phyloP scores from a whole-genome alignment of 35 echinoderm and acorn worm species.

The Eucidaris tribuloides region DNA sequence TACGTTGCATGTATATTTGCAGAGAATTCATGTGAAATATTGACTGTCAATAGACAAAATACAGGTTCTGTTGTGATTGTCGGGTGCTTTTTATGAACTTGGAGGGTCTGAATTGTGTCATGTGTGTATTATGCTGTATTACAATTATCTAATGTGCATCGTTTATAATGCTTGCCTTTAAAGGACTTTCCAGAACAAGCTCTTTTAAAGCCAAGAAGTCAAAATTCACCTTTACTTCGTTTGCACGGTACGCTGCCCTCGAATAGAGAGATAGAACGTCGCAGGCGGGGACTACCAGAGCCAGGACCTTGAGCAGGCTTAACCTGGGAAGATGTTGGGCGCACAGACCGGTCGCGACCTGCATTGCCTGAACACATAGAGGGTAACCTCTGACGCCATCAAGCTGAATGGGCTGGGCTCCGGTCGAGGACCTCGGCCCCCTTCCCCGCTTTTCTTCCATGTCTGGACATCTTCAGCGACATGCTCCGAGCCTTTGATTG shows the following conservation, averaged over 20 bases:
- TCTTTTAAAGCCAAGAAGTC: slow-evolving; percentile 82
- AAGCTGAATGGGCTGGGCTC: slow-evolving; percentile 65
- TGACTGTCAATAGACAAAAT: no score
- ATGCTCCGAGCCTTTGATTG: slow-evolving; percentile 99
- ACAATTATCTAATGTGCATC: no score
- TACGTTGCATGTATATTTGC: no score
- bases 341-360: slow-evolving; percentile 68
- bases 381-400: slow-evolving; percentile 68
- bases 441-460: slow-evolving; percentile 86
- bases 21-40: no score
- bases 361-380: slow-evolving; percentile 91
- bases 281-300: slow-evolving; percentile 81
- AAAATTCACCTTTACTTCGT: slow-evolving; percentile 96
- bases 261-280: slow-evolving; percentile 97
- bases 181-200: slow-evolving; percentile 94
- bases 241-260: slow-evolving; percentile 80
- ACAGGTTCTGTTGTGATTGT: no score
- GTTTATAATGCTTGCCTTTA: no score
- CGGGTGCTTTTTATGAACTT: no score
- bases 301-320: slow-evolving; percentile 71
- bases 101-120: no score
- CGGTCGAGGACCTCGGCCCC: slow-evolving; percentile 64
- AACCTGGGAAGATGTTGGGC: slow-evolving; percentile 37
- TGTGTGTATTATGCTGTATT: no score
- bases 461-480: slow-evolving; percentile 84